phyloP scores from a whole-genome alignment of 2,888 invertebrate species.

The Torymus tubicola region DNA sequence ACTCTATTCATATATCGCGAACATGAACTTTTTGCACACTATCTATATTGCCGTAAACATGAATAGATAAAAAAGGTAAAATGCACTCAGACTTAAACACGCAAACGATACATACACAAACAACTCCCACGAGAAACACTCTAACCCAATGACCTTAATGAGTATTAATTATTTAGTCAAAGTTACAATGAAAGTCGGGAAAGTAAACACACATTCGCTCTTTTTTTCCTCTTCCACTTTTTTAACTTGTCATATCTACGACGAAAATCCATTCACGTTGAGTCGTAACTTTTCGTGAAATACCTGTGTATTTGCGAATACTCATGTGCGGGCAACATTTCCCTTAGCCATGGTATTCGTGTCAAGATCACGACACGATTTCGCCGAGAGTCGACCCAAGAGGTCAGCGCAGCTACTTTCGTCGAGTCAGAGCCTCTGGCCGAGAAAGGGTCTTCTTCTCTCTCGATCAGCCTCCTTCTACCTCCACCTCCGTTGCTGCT shows the following conservation, averaged over 20 bases:
- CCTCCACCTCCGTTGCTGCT: conserved; percentile 12
- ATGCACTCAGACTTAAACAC: conserved; percentile 14
- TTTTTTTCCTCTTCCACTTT: background rate
- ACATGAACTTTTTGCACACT: conserved; percentile 23
- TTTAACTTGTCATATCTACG: background rate
- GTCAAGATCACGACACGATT: conserved; percentile 63
- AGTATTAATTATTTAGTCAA: conserved; percentile 57
- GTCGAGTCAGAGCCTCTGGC: conserved; percentile 59
- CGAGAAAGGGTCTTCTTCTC: conserved; percentile 60
- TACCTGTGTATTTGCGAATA: conserved; percentile 19
- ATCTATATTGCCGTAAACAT: conserved; percentile 20
- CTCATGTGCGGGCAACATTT: conserved; percentile 33
- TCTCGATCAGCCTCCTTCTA: conserved; percentile 30
- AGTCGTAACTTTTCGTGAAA: conserved; percentile 26
- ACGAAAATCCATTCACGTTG: conserved; percentile 25
- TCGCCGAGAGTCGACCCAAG: conserved; percentile 59
- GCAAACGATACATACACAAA: conserved; percentile 18
- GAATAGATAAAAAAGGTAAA: conserved; percentile 19
- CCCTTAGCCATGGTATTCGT: conserved; percentile 57
- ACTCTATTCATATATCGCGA: conserved; percentile 31
- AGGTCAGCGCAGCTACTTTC: conserved; percentile 65
- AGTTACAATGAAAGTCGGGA: conserved; percentile 31
- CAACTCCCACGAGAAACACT: conserved; percentile 54
- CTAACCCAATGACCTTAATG: conserved; percentile 69
- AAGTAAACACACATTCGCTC: conserved; percentile 27